Percentiles rank a stretch among this genome's conserved stretches.
phyloP scores from a whole-genome alignment of 2,113 vertebrate species.

The Rhagologus leucostigma region DNA sequence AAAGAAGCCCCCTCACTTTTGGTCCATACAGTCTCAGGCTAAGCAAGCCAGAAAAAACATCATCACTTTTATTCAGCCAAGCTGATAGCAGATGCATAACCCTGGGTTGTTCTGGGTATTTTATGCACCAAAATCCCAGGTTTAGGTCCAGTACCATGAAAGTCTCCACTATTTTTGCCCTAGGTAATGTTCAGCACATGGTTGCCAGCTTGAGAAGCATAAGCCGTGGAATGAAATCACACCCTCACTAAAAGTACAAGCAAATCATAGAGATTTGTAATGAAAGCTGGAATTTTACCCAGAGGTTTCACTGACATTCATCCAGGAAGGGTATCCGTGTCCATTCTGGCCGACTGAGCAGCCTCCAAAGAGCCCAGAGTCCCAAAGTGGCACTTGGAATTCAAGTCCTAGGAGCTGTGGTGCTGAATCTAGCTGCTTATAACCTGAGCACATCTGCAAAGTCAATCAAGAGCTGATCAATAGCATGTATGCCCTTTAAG shows the following conservation, averaged over 20 bases:
- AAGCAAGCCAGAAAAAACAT: background rate
- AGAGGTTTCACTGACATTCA: background rate
- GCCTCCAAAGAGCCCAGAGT: background rate
- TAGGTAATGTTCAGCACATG: background rate
- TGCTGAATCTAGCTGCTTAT: background rate
- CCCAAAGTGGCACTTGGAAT: background rate
- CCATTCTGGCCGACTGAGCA: background rate
- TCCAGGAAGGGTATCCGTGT: background rate
- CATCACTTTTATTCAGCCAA: background rate
- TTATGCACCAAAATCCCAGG: background rate
- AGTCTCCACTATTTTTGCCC: background rate
- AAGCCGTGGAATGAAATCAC: background rate
- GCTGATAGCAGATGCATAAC: background rate
- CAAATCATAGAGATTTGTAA: background rate
- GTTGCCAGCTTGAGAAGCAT: background rate
- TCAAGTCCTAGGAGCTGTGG: background rate
- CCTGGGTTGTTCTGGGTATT: background rate
- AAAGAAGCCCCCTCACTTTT: background rate
- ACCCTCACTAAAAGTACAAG: background rate
- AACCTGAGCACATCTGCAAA: background rate
- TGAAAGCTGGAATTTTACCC: background rate
- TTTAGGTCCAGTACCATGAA: background rate
- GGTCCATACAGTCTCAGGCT: background rate
- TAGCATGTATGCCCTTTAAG: background rate
- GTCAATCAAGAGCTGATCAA: background rate